Conservation (phyloP, 2,888 invertebrate species). For the Branchellion lobata region DNA sequence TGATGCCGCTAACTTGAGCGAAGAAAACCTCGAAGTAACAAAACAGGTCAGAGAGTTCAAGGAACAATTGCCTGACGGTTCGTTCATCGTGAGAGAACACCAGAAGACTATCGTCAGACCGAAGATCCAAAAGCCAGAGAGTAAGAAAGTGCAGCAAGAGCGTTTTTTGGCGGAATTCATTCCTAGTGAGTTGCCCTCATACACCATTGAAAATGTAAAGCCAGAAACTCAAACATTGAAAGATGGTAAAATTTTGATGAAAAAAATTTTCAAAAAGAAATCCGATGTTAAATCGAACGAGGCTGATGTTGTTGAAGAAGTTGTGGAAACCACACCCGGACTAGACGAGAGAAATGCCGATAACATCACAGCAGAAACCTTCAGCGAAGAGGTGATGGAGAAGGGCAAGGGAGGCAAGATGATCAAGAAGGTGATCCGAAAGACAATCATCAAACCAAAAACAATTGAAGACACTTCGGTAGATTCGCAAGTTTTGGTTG, state of each 20-base stretch:
- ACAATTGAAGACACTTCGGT: too few relatives aligned
- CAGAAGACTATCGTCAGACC: not conserved
- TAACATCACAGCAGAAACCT: slow-evolving; percentile 15
- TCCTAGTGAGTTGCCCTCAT: slow-evolving; percentile 13
- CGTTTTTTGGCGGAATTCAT: slow-evolving; percentile 4
- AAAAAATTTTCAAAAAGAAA: slow-evolving; percentile 11
- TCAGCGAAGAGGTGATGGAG: not conserved
- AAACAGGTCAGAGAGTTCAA: slow-evolving; percentile 12
- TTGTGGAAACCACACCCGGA: slow-evolving; percentile 2
- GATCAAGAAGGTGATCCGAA: not conserved
- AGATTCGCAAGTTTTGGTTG: too few relatives aligned
- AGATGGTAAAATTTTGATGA: slow-evolving; percentile 15
- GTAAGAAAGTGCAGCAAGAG: not conserved
- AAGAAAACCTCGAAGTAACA: slow-evolving; percentile 12
- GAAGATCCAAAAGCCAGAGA: not conserved
- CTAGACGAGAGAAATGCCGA: slow-evolving; percentile 12
- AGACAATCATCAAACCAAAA: slow-evolving; percentile 10
- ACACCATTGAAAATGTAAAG: not conserved
- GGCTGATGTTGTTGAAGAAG: slow-evolving; percentile 30
- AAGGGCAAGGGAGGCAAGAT: not conserved
- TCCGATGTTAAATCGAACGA: not conserved
- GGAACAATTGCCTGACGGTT: too few relatives aligned
- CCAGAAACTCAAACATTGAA: not conserved
- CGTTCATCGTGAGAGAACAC: too few relatives aligned
- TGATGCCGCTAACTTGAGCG: not conserved